Evolutionary conservation across 2,113 vertebrate species (phyloP).

Genomic region (Cheilinus undulatus): DNA sequence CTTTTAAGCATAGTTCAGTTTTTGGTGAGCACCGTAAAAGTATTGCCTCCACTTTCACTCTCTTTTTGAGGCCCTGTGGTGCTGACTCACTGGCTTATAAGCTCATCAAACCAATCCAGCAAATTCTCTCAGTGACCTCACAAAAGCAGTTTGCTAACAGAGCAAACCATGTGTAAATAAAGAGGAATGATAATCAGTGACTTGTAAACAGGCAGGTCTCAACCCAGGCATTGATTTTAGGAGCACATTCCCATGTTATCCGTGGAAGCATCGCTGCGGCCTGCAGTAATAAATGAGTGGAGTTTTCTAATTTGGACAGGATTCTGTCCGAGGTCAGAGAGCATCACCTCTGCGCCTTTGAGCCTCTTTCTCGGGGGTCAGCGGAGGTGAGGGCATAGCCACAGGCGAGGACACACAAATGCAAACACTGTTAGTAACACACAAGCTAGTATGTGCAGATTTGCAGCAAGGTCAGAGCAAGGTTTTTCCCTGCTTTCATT

Average conservation of each 20-base stretch:
- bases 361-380: conserved; percentile 67
- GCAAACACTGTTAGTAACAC: conserved; percentile 50
- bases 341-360: conserved; percentile 65
- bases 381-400: conserved; percentile 70
- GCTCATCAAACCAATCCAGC: conserved; percentile 6
- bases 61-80: no score
- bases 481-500: conserved; percentile 24
- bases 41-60: no score
- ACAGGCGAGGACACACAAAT: conserved; percentile 55
- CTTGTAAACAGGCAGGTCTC: conserved; percentile 45
- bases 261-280: conserved; percentile 29
- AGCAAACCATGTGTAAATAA: conserved; percentile 33
- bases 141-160: background rate
- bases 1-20: no score
- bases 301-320: conserved; percentile 72
- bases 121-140: background rate
- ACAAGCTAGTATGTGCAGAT: conserved; percentile 46
- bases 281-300: conserved; percentile 66
- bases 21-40: no score
- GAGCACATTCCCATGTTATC: conserved; percentile 50
- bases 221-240: conserved; percentile 22
- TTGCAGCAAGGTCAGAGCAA: conserved; percentile 55
- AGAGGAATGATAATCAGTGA: conserved; percentile 32
- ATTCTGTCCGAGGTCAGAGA: conserved; percentile 65
- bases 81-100: conserved; percentile 29